Conservation (phyloP, 2,113 vertebrate species). For the Equus quagga region DNA sequence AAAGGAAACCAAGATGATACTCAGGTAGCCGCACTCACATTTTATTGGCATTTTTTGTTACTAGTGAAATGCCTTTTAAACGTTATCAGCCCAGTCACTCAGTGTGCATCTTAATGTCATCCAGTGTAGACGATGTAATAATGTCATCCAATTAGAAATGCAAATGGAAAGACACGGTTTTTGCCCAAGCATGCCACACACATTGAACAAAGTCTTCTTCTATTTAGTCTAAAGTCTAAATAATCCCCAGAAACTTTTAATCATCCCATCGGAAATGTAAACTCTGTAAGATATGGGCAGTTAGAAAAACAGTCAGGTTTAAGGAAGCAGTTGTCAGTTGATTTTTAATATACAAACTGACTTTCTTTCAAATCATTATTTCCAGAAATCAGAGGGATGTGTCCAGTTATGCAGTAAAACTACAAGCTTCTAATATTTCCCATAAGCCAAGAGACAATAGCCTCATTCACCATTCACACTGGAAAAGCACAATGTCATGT, state of each 20-base stretch:
- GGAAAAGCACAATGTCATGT: constrained; percentile 86
- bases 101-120: not conserved
- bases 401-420: constrained; percentile 76
- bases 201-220: constrained; percentile 44
- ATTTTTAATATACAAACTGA: constrained; percentile 73
- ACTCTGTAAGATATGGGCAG: constrained; percentile 34
- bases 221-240: constrained; percentile 64
- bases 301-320: constrained; percentile 44
- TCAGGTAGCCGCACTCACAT: not conserved
- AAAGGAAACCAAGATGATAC: constrained; percentile 33
- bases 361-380: constrained; percentile 74
- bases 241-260: constrained; percentile 8
- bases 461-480: constrained; percentile 88
- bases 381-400: constrained; percentile 77
- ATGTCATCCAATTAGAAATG: constrained; percentile 27
- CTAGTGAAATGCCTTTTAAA: not conserved
- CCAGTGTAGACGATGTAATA: not conserved
- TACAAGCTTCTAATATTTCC: constrained; percentile 81
- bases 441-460: constrained; percentile 86
- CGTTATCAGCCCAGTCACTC: not conserved
- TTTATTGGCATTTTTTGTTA: not conserved
- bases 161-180: constrained; percentile 33
- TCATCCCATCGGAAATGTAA: constrained; percentile 37
- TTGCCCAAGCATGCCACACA: constrained; percentile 39
- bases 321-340: constrained; percentile 36